Percentiles rank a stretch among this genome's conserved stretches.
These are phyloP conservation scores for Ornithoptera priamus DNA, from an alignment of 2,888 invertebrate species.

Conservation along the genomic window DNA sequence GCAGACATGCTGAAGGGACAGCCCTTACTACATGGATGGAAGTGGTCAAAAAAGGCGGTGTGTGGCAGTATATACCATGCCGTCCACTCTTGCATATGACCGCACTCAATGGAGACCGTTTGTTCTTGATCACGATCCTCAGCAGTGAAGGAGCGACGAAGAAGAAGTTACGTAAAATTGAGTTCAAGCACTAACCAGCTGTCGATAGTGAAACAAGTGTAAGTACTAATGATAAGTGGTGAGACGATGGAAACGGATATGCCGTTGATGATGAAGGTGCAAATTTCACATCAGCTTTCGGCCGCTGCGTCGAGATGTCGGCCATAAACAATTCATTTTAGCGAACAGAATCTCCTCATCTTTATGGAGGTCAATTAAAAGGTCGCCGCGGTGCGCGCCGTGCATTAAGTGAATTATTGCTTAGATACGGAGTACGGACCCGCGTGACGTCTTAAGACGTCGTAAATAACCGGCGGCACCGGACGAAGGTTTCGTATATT, in stretches of 20 bases:
- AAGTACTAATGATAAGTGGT: no score
- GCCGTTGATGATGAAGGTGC: not conserved
- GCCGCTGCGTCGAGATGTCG: constrained; percentile 4
- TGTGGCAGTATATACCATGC: no score
- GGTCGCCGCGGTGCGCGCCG: constrained; percentile 20
- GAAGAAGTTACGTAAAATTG: no score
- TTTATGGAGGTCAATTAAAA: constrained; percentile 30
- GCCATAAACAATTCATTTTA: constrained; percentile 19
- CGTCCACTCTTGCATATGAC: no score
- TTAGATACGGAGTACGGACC: constrained; percentile 16
- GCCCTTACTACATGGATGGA: no score
- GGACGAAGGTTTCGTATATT: not conserved
- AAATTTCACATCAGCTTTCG: constrained; percentile 12
- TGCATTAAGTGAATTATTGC: constrained; percentile 25
- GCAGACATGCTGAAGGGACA: no score
- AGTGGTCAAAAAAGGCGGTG: no score
- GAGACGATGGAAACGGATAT: not conserved
- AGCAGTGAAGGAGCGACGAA: no score
- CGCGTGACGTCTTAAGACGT: not conserved
- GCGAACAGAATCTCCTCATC: constrained; percentile 8
- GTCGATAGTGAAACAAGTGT: no score
- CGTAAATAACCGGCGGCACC: not conserved
- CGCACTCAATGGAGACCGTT: no score
- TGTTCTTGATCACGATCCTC: no score
- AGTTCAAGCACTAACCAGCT: no score